Evolutionary conservation across 2,888 invertebrate genomes (phyloP).

Genomic region (Himalopsyche tibetana): DNA sequence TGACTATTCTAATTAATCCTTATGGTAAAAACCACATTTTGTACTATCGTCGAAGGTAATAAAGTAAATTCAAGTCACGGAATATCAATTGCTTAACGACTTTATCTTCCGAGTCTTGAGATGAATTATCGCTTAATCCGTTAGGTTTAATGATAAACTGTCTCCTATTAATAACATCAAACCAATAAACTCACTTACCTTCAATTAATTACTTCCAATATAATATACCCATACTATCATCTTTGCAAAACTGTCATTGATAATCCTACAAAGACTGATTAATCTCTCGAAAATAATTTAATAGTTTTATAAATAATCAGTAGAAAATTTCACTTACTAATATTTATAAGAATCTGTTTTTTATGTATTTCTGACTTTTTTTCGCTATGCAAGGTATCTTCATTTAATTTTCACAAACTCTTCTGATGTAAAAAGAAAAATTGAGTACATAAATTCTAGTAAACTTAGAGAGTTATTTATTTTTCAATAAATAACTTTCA

Average conservation of each 20-base stretch:
- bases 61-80: conserved; percentile 9
- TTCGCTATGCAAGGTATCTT: too few species aligned
- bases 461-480: too few species aligned
- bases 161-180: conserved; percentile 38
- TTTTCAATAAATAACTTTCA: too few species aligned
- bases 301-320: background rate
- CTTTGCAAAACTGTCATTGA: conserved; percentile 18
- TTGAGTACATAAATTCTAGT: too few species aligned
- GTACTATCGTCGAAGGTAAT: background rate
- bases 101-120: background rate
- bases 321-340: too few species aligned
- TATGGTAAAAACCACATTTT: too few species aligned
- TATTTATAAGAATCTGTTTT: too few species aligned
- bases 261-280: background rate
- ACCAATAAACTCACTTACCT: conserved; percentile 42
- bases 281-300: background rate
- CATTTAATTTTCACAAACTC: too few species aligned
- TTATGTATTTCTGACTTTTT: too few species aligned
- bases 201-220: conserved; percentile 40
- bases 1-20: too few species aligned
- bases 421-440: too few species aligned
- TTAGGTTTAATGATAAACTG: conserved; percentile 11
- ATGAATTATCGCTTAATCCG: background rate
- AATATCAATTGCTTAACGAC: conserved; percentile 22
- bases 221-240: conserved; percentile 9